Evolutionary conservation across 2,888 invertebrate species (phyloP).

Genomic region (Tinea semifulvella): DNA sequence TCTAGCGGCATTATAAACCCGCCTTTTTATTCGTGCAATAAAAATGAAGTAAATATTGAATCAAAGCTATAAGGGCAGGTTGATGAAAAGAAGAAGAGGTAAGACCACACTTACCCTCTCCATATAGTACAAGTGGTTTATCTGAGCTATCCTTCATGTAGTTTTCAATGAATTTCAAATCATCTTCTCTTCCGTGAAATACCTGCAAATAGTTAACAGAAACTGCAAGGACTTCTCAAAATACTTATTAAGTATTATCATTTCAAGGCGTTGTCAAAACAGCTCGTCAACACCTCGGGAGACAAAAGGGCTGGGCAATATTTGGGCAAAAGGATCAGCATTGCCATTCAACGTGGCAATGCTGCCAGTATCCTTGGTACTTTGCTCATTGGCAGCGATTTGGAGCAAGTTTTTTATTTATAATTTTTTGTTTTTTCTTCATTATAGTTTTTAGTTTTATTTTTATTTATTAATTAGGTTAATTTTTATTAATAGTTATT

Average conservation of each 20-base stretch:
- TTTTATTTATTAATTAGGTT: too few relatives aligned
- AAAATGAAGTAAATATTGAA: background rate
- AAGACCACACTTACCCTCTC: constrained; percentile 70
- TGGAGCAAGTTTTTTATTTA: too few relatives aligned
- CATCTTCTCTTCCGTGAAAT: constrained; percentile 92
- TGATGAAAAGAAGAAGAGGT: background rate
- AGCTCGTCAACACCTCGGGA: too few relatives aligned
- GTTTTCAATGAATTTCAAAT: constrained; percentile 78
- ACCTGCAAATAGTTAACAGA: constrained; percentile 61
- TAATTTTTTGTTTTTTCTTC: too few relatives aligned
- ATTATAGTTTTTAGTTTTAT: too few relatives aligned
- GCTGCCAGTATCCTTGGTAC: too few relatives aligned
- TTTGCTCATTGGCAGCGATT: too few relatives aligned
- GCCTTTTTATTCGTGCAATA: too few relatives aligned
- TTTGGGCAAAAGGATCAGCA: background rate
- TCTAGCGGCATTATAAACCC: too few relatives aligned
- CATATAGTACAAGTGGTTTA: constrained; percentile 90
- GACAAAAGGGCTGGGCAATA: background rate
- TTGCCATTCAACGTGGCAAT: background rate
- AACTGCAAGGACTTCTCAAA: background rate
- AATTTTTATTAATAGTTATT: too few relatives aligned
- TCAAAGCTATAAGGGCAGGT: background rate
- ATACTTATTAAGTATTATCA: too few relatives aligned
- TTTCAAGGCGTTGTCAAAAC: too few relatives aligned
- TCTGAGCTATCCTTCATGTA: constrained; percentile 88